A percentile compares a stretch with the other conserved stretches of the same genome.
Evolutionary conservation across 2,888 invertebrate genomes (phyloP).

Genomic region (Cylloceria caligata): DNA sequence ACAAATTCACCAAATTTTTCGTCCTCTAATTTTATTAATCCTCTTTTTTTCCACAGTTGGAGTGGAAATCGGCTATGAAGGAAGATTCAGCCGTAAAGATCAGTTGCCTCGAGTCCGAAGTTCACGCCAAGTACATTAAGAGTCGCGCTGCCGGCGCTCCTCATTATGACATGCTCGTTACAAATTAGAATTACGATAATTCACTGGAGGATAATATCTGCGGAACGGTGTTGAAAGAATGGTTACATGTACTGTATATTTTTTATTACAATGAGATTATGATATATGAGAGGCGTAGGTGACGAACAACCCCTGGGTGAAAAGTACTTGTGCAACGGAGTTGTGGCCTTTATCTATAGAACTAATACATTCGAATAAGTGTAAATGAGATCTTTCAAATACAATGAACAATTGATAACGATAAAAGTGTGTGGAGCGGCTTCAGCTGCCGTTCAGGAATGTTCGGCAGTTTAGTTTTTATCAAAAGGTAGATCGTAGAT

Average conservation of each 20-base stretch:
- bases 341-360: constrained; percentile 29
- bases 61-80: constrained; percentile 90
- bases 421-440: background rate
- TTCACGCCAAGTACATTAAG: constrained; percentile 90
- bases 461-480: background rate
- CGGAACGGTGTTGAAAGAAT: background rate
- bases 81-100: constrained; percentile 89
- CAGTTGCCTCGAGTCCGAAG: constrained; percentile 88
- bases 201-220: background rate
- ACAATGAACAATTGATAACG: constrained; percentile 19
- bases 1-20: background rate
- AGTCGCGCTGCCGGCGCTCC: constrained; percentile 88
- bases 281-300: background rate
- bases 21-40: background rate
- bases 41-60: constrained; percentile 84
- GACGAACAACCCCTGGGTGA: background rate
- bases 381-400: constrained; percentile 14
- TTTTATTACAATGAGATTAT: constrained; percentile 40
- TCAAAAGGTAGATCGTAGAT: background rate
- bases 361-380: constrained; percentile 1
- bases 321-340: constrained; percentile 4
- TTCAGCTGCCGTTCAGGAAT: background rate
- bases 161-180: constrained; percentile 87
- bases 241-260: constrained; percentile 34
- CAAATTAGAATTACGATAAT: constrained; percentile 42